Percentiles rank a stretch among this genome's conserved stretches.
phyloP scores from a whole-genome alignment of 2,113 vertebrate genomes.

The Benitochromis conjunctus region DNA sequence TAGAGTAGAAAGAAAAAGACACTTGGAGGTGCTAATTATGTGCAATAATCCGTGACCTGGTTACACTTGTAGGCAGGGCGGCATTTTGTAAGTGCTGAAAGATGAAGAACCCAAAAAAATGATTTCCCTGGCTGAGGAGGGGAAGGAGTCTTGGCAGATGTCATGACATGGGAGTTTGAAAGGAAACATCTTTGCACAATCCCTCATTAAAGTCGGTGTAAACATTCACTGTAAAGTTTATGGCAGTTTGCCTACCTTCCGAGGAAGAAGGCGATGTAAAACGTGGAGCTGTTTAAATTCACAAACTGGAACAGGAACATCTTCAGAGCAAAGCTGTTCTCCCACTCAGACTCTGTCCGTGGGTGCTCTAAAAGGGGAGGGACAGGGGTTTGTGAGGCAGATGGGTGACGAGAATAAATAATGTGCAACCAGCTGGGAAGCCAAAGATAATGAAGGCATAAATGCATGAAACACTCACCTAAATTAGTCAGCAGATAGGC shows the following conservation, averaged over 20 bases:
- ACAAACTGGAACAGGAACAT: slow-evolving; percentile 99
- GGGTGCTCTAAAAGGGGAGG: slow-evolving; percentile 83
- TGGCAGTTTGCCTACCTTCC: slow-evolving; percentile 80
- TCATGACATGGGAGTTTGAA: slow-evolving; percentile 16
- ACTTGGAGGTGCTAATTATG: slow-evolving; percentile 3
- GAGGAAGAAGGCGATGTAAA: slow-evolving; percentile 98
- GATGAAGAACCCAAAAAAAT: neutral
- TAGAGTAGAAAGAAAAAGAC: neutral
- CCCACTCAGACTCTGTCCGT: slow-evolving; percentile 96
- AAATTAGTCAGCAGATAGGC: slow-evolving; percentile 94
- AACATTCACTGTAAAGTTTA: slow-evolving; percentile 16
- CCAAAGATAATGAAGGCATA: neutral
- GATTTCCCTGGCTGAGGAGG: neutral
- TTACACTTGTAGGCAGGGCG: neutral
- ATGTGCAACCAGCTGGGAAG: neutral
- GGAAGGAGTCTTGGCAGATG: neutral
- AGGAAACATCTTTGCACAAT: slow-evolving; percentile 3
- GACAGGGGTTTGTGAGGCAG: neutral
- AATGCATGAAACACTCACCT: slow-evolving; percentile 74
- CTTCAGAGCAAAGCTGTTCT: slow-evolving; percentile 98
- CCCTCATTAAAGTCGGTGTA: slow-evolving; percentile 2
- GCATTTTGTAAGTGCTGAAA: neutral
- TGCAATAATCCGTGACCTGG: neutral
- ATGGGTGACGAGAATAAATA: neutral
- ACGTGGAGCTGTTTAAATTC: slow-evolving; percentile 97